Evolutionary conservation across 2,888 invertebrate genomes (phyloP).

Genomic region (Drosophila flavopinicola): DNA sequence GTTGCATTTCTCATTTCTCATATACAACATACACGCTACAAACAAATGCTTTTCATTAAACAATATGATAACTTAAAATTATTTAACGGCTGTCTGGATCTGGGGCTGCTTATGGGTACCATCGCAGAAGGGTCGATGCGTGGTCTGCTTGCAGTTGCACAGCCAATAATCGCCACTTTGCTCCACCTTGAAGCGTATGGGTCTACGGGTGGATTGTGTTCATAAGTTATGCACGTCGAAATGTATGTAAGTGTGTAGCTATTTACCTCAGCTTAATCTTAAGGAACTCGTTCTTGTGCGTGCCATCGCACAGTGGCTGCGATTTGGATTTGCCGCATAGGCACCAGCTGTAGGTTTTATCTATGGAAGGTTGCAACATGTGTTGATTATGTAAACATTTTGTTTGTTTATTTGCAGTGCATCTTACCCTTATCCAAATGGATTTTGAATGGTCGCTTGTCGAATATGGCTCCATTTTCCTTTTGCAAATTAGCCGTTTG

Average conservation of each 20-base stretch:
- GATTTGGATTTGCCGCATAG: slow-evolving; percentile 95
- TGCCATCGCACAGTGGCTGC: slow-evolving; percentile 98
- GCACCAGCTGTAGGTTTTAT: slow-evolving; percentile 95
- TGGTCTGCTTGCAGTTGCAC: slow-evolving; percentile 99
- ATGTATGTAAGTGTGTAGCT: background rate
- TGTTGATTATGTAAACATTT: slow-evolving; percentile 59
- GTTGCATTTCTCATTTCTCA: slow-evolving; percentile 47
- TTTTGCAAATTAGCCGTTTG: slow-evolving; percentile 88
- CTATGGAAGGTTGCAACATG: slow-evolving; percentile 74
- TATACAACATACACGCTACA: slow-evolving; percentile 12
- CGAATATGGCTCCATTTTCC: slow-evolving; percentile 91
- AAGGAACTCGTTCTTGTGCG: slow-evolving; percentile 91
- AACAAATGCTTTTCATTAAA: slow-evolving; percentile 42
- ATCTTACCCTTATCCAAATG: slow-evolving; percentile 87
- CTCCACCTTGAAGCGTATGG: slow-evolving; percentile 92
- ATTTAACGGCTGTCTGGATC: slow-evolving; percentile 86
- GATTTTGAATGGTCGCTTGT: slow-evolving; percentile 94
- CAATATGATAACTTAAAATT: slow-evolving; percentile 24
- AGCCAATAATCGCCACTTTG: slow-evolving; percentile 97
- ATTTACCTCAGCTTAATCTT: slow-evolving; percentile 89
- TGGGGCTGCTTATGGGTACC: slow-evolving; percentile 93
- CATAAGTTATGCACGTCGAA: background rate
- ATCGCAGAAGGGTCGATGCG: slow-evolving; percentile 97
- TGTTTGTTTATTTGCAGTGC: background rate
- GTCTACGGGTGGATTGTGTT: slow-evolving; percentile 85